Base-by-base conservation (phyloP, 2,113 vertebrate genomes). In the Lota lota region DNA sequence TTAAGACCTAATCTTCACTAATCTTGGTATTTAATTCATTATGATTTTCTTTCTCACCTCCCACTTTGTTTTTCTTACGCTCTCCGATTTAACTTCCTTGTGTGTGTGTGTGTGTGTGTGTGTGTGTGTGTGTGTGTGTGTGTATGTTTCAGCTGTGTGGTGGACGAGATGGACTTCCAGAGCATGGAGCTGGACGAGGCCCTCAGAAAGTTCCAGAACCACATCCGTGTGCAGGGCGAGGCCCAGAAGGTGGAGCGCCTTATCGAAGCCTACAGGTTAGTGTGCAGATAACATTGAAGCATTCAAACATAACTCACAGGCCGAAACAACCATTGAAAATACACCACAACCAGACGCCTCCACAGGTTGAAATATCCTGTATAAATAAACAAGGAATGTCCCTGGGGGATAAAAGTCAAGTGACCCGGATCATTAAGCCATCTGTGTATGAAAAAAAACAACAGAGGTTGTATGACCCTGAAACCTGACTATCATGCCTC, bases 81-180 rank as follows among this genome's bases (percentile, higher is more conserved):
- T 47, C 12, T 47, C 40, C 10, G 12, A 47, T 47, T 47, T 11
- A 14, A 10, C 10, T 47, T 10, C 40, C 1, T 3, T 33, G 28
- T 33, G 28, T 33, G 28, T 33, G 3, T 47, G 10, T 63, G 50
- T 51, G 1, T 77, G 60, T 65, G 40, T 64, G 51, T 71, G 73
- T 54, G 40, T 24, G 11, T 18, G 36, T n/a, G n/a, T 66, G 17
- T 67, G 50, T 21, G 51, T 68, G 51, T 68, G 5, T 54, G 54
- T 67, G 63, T 58, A 53, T 53, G 22, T 64, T 61, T 83, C 88
- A 99, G 97, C 87, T 99, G 97, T 40, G 97, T 99, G 81, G 97
- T 99, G 18, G 97, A 99, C 68, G 96, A 99, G 85, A 96, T 99
- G 95, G 97, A 99, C 84, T 98, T 99, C 88, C 96, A 96, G 18